Conservation (phyloP, 2,113 vertebrate species). For the Tauraco erythrolophus region DNA sequence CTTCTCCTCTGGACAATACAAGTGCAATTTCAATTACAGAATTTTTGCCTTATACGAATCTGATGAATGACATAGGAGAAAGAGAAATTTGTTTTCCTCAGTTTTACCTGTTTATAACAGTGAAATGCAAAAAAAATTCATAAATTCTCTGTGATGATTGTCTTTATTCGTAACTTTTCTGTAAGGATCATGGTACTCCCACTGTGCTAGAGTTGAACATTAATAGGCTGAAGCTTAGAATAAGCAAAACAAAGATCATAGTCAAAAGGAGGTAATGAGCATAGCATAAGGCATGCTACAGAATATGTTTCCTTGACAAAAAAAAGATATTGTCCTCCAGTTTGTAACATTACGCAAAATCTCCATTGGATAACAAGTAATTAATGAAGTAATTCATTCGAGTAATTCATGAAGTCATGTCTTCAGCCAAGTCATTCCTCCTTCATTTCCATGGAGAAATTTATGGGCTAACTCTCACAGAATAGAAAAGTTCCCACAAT, state of each 20-base stretch:
- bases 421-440: background rate
- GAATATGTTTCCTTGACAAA: background rate
- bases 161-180: background rate
- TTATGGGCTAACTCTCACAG: background rate
- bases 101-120: background rate
- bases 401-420: background rate
- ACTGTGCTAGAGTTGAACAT: background rate
- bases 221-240: background rate
- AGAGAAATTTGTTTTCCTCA: background rate
- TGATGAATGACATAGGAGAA: background rate
- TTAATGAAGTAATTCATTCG: background rate
- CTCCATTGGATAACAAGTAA: background rate
- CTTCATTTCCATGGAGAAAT: background rate
- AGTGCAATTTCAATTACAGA: background rate
- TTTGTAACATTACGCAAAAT: background rate
- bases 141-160: background rate
- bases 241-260: background rate
- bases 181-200: background rate
- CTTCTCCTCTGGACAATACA: background rate
- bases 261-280: background rate
- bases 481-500: background rate
- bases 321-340: background rate
- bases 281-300: background rate
- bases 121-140: background rate
- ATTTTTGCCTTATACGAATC: background rate